phyloP scores from a whole-genome alignment of 35 echinoderm and acorn worm species.

The Apostichopus californicus region DNA sequence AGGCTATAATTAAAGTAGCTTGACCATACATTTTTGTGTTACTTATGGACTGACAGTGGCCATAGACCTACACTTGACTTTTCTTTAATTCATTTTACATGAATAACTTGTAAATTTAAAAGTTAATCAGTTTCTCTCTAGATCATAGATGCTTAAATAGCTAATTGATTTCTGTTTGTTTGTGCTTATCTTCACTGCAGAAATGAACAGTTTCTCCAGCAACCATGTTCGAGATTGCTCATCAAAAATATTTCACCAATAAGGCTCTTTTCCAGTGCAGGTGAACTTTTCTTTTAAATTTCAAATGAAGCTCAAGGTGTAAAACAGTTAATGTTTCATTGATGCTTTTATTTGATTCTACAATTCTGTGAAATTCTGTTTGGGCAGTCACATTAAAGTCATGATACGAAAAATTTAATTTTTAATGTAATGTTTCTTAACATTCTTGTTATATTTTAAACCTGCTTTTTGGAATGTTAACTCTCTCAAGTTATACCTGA shows the following conservation, averaged over 20 bases:
- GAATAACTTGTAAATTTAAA: too few species aligned
- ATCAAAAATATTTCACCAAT: background rate
- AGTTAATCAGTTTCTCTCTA: too few species aligned
- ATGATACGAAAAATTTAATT: background rate
- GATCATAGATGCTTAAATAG: too few species aligned
- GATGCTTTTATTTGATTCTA: background rate
- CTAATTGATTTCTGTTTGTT: background rate
- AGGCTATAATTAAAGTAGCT: background rate
- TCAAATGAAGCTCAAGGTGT: too few species aligned
- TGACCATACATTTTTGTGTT: background rate
- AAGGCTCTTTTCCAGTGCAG: conserved; percentile 15
- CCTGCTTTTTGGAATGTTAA: too few species aligned
- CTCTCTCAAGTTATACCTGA: too few species aligned
- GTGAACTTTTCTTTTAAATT: background rate
- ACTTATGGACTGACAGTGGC: background rate
- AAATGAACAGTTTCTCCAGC: conserved; percentile 24
- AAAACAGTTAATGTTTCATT: background rate
- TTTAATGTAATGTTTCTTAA: too few species aligned
- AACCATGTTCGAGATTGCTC: background rate
- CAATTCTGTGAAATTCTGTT: background rate
- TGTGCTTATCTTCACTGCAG: background rate
- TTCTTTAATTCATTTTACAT: too few species aligned
- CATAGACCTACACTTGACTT: too few species aligned
- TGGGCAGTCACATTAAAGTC: background rate
- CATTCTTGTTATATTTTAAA: too few species aligned